Base-by-base conservation (phyloP, 2,888 invertebrate species). In the Lepidocyrtinus sp. region DNA sequence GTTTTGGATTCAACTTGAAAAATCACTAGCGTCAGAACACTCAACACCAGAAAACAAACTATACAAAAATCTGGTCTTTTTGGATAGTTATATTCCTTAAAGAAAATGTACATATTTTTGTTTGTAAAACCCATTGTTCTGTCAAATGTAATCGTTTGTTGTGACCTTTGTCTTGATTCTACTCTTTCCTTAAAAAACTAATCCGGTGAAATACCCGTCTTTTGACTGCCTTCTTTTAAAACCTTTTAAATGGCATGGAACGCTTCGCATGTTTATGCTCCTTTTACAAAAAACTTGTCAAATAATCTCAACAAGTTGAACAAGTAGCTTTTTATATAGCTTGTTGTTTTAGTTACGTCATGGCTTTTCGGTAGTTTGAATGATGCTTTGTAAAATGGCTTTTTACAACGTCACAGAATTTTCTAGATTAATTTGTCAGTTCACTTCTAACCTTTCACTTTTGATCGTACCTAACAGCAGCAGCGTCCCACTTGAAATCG, bases 121-220 rank as follows among this genome's bases (percentile, higher is more conserved):
- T 62, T 46, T 17, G 9, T n/a, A 36, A 36, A 36, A 36, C 62
- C 72, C 50, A 46, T 27, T 27, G n/a, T 22, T 55, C 21, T 73
- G 27, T 67, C 21, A 55, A 36, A 5, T 15, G 45, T 21, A 62
- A 46, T 62, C 75, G 59, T 75, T 68, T 75, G 68, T 3, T 36
- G 75, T 75, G 68, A 68, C 75, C 75, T 45, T 75, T 75, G 68
- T 75, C 46, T 68, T 63, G 21, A 46, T 15, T n/a, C 22, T 46
- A 36, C 45, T 7, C n/a, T 73, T 1, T 26, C 46, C 67, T 62
- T 9, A 46, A 22, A 68, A 45, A 19, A 36, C 26, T 17, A 50
- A 75, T 46, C 68, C 75, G 61, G 68, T 46, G 25, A 75, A 68
- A 25, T 67, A 74, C 74, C 65, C 74, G 74, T 36, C 5, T 12